Percentiles rank a stretch among this genome's conserved stretches.
phyloP scores from a whole-genome alignment of 2,113 vertebrate genomes.

The Nymphicus hollandicus region DNA sequence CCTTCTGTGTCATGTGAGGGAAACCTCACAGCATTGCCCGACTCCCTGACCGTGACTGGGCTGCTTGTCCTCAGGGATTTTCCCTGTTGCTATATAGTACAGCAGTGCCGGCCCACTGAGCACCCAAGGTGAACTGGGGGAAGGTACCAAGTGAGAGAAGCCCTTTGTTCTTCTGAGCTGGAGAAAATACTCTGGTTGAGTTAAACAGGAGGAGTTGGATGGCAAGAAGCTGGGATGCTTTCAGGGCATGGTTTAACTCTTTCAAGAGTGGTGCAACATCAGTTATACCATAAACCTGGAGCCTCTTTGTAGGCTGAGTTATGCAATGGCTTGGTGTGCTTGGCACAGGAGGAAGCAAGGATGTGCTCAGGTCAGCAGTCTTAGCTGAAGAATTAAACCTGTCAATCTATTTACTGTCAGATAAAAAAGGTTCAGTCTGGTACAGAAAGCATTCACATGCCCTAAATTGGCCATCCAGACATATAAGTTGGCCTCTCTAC shows the following conservation, averaged over 20 bases:
- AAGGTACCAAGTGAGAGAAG: not conserved
- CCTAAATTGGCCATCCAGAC: not conserved
- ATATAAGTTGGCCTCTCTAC: not conserved
- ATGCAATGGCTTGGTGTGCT: accelerated
- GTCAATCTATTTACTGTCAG: not conserved
- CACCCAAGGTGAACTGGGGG: not conserved
- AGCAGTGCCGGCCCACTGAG: not conserved
- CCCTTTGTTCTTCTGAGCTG: not conserved
- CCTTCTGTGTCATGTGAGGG: not conserved
- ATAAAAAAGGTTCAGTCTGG: not conserved
- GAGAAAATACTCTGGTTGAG: not conserved
- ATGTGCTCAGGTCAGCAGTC: not conserved
- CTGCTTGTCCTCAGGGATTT: not conserved
- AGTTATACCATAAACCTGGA: not conserved
- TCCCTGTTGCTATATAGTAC: not conserved
- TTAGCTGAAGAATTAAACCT: not conserved
- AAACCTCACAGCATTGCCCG: accelerated
- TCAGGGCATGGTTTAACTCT: not conserved
- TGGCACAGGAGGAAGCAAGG: not conserved
- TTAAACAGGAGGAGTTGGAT: not conserved
- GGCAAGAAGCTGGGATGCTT: not conserved
- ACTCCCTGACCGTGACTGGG: accelerated
- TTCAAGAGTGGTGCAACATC: not conserved
- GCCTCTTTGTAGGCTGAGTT: not conserved
- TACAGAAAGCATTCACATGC: not conserved